phyloP scores from a whole-genome alignment of 1,140 invertebrate genomes.

The Zaprionus vittiger region DNA sequence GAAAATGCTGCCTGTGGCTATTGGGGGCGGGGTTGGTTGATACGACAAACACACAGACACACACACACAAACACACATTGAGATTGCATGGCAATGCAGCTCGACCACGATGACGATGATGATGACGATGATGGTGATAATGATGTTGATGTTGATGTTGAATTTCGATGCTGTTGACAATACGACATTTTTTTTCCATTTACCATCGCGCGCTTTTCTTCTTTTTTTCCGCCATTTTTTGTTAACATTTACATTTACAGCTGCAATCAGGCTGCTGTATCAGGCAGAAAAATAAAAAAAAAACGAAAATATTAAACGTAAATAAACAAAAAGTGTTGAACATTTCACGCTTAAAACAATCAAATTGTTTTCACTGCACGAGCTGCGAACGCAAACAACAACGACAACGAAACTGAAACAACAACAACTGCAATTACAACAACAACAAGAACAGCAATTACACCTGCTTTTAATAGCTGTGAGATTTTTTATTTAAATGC shows the following conservation, averaged over 20 bases:
- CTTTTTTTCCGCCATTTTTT: constrained; percentile 16
- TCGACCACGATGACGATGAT: constrained; percentile 8
- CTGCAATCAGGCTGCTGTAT: constrained; percentile 54
- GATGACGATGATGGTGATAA: constrained; percentile 3
- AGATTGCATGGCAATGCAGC: background rate
- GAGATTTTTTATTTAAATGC: constrained; percentile 30
- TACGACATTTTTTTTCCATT: constrained; percentile 40
- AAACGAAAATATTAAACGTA: background rate
- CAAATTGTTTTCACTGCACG: constrained; percentile 51
- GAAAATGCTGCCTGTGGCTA: constrained; percentile 58
- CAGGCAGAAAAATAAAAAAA: constrained; percentile 15
- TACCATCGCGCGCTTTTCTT: background rate
- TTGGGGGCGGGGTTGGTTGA: constrained; percentile 9
- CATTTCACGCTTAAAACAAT: constrained; percentile 70
- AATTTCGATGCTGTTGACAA: constrained; percentile 60
- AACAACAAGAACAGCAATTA: background rate
- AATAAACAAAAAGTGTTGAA: constrained; percentile 45
- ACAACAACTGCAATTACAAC: background rate
- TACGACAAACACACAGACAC: background rate
- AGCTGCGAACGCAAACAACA: constrained; percentile 16
- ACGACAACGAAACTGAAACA: background rate
- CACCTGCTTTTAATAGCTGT: constrained; percentile 36
- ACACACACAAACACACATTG: background rate
- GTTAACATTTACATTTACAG: constrained; percentile 54
- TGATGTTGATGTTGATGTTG: constrained; percentile 38